Evolutionary conservation across 2,888 invertebrate species (phyloP).

Genomic region (Argyra leucocephala): DNA sequence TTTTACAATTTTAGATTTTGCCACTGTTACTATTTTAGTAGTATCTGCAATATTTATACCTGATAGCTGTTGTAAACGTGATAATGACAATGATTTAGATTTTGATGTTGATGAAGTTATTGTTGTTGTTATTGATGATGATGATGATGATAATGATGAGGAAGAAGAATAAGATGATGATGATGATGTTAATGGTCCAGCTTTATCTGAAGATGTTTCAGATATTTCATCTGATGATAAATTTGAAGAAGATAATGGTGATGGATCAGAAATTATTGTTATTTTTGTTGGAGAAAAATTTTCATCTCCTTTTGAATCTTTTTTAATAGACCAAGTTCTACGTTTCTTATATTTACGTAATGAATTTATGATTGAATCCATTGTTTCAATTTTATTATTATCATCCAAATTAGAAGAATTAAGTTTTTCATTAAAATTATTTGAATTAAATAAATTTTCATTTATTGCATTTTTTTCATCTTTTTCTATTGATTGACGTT

Average conservation of each 20-base stretch:
- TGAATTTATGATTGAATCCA: too few relatives aligned
- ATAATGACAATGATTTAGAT: not conserved
- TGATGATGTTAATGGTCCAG: not conserved
- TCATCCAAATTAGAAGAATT: too few relatives aligned
- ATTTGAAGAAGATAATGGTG: not conserved
- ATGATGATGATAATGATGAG: not conserved
- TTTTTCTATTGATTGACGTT: not conserved
- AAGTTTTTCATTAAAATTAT: too few relatives aligned
- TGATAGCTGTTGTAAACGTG: not conserved
- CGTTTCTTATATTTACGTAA: too few relatives aligned
- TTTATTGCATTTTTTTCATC: not conserved
- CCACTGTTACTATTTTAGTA: too few relatives aligned
- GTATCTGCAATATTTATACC: not conserved
- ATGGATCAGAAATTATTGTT: not conserved
- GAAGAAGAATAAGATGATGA: not conserved
- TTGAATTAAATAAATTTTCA: too few relatives aligned
- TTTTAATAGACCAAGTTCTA: not conserved
- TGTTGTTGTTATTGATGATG: not conserved
- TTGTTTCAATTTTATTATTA: too few relatives aligned
- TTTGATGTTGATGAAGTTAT: not conserved
- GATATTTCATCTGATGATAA: constrained; percentile 1
- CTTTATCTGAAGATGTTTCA: not conserved
- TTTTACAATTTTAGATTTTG: too few relatives aligned
- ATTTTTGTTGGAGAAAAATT: not conserved
- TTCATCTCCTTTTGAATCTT: not conserved